A percentile compares a stretch with the other conserved stretches of the same genome.
Evolutionary conservation across 2,797 vertebrate genomes (phyloP).

Genomic region (Enteromius thamalakanensis): DNA sequence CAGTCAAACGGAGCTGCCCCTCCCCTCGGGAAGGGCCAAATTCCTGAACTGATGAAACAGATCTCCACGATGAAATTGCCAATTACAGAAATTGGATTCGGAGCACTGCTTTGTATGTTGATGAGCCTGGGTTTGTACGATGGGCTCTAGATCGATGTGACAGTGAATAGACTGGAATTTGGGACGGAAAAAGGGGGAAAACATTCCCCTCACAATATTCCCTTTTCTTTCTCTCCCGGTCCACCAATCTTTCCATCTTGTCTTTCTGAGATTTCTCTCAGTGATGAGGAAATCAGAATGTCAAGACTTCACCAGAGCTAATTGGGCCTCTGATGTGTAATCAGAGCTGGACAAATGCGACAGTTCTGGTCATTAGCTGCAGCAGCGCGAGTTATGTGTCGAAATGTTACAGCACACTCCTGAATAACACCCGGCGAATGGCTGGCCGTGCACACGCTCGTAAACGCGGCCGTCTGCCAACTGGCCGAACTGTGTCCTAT

Average conservation of each 20-base stretch:
- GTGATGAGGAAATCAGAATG: conserved; percentile 87
- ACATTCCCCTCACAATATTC: conserved; percentile 39
- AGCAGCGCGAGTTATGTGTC: conserved; percentile 52
- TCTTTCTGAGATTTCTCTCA: conserved; percentile 70
- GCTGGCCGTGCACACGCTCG: background rate
- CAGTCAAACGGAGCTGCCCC: conserved; percentile 9
- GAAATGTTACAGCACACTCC: conserved; percentile 33
- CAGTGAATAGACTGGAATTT: conserved; percentile 61
- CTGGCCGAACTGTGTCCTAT: conserved; percentile 47
- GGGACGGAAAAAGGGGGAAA: conserved; percentile 36
- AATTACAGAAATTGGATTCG: conserved; percentile 78
- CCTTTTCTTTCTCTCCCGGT: conserved; percentile 45
- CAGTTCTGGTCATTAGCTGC: conserved; percentile 94
- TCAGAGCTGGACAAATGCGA: conserved; percentile 91
- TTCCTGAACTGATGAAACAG: conserved; percentile 55
- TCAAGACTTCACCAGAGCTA: conserved; percentile 87
- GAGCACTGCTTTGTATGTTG: conserved; percentile 73
- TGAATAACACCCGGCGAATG: conserved; percentile 20
- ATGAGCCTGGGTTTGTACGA: conserved; percentile 70
- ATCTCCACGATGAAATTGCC: conserved; percentile 75
- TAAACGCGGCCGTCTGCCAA: conserved; percentile 41
- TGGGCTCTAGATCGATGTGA: conserved; percentile 71
- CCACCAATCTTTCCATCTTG: background rate
- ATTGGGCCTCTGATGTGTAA: conserved; percentile 96
- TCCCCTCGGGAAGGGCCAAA: conserved; percentile 19